A percentile compares a stretch with the other conserved stretches of the same genome.
Conservation (phyloP, 2,113 vertebrate species). For the Tragelaphus buxtoni region DNA sequence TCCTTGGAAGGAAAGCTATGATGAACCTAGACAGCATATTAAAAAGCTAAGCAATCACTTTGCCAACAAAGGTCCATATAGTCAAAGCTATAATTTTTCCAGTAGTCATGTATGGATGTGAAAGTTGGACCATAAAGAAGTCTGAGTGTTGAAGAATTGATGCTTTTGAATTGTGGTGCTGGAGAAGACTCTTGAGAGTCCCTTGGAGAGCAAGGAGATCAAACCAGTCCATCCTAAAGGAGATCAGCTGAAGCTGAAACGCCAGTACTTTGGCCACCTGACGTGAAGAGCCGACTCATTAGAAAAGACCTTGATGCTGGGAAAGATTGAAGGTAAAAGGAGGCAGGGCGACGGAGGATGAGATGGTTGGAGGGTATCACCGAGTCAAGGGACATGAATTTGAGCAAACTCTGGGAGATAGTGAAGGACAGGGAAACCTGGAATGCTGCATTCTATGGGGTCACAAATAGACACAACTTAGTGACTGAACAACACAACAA, state of each 20-base stretch:
- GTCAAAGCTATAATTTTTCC: background rate
- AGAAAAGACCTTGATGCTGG: background rate
- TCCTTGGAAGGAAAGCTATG: background rate
- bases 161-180: background rate
- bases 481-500: background rate
- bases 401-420: background rate
- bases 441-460: background rate
- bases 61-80: background rate
- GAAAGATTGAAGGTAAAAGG: background rate
- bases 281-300: background rate
- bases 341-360: background rate
- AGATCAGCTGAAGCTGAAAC: background rate
- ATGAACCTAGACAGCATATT: background rate
- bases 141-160: background rate
- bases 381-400: rapidly evolving
- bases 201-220: background rate
- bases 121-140: background rate
- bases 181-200: background rate
- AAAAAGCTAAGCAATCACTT: background rate
- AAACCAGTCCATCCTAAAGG: background rate
- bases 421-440: background rate
- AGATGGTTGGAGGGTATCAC: background rate
- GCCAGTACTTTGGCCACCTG: background rate
- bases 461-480: background rate
- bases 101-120: background rate